Percentiles rank a stretch among this genome's conserved stretches.
These are phyloP conservation scores for Acromyrmex echinatior DNA, from an alignment of 1,140 invertebrate genomes.

Conservation along the genomic window DNA sequence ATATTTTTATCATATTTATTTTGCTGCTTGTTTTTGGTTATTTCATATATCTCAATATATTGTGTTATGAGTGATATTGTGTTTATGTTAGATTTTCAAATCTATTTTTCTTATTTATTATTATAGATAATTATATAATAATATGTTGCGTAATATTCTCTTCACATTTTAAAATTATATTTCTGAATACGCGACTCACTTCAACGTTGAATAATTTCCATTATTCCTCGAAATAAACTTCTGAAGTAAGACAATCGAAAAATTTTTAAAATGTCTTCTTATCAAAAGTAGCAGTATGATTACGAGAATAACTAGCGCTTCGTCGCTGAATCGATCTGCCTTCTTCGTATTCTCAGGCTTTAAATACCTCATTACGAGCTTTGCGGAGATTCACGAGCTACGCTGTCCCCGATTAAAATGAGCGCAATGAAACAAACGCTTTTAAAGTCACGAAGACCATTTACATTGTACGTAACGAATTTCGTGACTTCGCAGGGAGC, in stretches of 20 bases:
- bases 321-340: constrained; percentile 47
- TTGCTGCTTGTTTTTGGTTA: no score
- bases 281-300: constrained; percentile 34
- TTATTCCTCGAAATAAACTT: constrained; percentile 4
- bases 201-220: background rate
- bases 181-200: background rate
- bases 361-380: constrained; percentile 61
- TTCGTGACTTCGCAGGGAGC: constrained; percentile 66
- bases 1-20: no score
- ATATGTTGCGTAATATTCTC: background rate
- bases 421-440: constrained; percentile 69
- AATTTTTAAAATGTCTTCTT: background rate
- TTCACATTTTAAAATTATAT: background rate
- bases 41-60: no score
- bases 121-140: background rate
- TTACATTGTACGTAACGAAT: constrained; percentile 69
- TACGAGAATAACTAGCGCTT: constrained; percentile 40
- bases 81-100: no score
- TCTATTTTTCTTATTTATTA: no score
- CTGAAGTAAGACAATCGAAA: background rate
- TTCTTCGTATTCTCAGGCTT: constrained; percentile 56
- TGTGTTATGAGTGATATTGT: no score
- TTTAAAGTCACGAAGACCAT: constrained; percentile 67
- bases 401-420: constrained; percentile 66
- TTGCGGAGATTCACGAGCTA: constrained; percentile 61